Evolutionary conservation across 2,113 vertebrate genomes (phyloP).

Genomic region (Syrrhaptes paradoxus): DNA sequence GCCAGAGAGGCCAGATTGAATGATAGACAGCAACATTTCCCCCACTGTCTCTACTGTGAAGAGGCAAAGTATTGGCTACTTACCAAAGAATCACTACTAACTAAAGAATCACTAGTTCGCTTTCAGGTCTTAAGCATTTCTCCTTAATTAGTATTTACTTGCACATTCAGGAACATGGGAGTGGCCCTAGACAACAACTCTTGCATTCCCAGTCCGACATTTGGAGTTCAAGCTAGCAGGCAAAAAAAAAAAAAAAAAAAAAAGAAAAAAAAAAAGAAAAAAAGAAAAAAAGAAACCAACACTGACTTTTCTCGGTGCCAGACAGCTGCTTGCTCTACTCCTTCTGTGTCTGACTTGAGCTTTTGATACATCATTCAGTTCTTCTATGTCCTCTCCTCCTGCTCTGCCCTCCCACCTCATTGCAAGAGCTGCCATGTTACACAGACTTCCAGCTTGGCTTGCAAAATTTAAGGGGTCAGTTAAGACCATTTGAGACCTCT

Average conservation of each 20-base stretch:
- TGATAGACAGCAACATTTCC: not conserved
- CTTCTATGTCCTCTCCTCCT: not conserved
- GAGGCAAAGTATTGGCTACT: not conserved
- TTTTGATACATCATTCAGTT: not conserved
- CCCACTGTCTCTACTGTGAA: not conserved
- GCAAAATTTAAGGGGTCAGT: not conserved
- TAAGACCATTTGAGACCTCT: conserved; percentile 43
- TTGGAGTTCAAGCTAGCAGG: not conserved
- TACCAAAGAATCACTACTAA: not conserved
- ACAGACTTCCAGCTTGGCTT: conserved; percentile 32
- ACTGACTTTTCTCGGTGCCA: not conserved
- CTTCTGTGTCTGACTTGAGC: conserved; percentile 12
- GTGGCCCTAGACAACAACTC: not conserved
- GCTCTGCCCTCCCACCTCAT: conserved; percentile 1
- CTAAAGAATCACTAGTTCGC: not conserved
- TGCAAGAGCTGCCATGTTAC: conserved; percentile 33
- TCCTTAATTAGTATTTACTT: not conserved
- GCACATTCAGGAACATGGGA: not conserved
- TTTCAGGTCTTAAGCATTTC: not conserved
- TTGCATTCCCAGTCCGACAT: not conserved
- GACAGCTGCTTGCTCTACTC: conserved; percentile 27
- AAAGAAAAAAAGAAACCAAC: not conserved
- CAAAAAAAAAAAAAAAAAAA: not conserved
- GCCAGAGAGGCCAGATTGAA: not conserved
- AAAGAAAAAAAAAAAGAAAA: not conserved